Evolutionary conservation across 2,113 vertebrate genomes (phyloP).

Genomic region (Leptosomus discolor): DNA sequence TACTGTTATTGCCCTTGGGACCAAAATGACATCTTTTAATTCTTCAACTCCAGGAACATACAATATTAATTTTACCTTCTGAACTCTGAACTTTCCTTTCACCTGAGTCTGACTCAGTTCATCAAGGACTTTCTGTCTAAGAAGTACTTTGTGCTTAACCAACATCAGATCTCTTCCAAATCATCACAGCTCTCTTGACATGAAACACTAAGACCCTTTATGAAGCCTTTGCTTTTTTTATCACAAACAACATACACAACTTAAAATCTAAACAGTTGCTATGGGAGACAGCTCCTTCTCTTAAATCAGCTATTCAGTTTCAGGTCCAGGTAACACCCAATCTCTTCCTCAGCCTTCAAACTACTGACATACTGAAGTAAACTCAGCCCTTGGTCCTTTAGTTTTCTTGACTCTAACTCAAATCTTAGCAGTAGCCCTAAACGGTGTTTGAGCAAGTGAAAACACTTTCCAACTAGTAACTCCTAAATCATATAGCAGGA

Average conservation of each 20-base stretch:
- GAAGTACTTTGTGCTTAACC: background rate
- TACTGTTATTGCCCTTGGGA: background rate
- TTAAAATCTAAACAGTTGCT: background rate
- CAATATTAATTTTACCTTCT: background rate
- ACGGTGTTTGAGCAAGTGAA: background rate
- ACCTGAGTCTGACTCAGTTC: fast-evolving
- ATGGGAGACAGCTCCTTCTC: background rate
- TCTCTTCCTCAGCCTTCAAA: background rate
- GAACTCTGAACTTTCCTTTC: background rate
- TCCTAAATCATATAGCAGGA: background rate
- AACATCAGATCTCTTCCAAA: background rate
- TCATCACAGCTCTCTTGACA: background rate
- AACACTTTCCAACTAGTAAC: background rate
- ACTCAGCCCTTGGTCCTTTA: background rate
- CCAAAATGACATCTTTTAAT: background rate
- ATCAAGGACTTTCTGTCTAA: background rate
- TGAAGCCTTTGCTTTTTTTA: background rate
- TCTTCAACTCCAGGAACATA: background rate
- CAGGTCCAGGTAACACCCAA: background rate
- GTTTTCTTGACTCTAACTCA: background rate
- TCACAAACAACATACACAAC: background rate
- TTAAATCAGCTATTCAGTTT: background rate
- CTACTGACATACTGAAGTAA: background rate
- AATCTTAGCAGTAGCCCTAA: background rate
- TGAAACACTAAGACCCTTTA: background rate